Base-by-base conservation (phyloP, 2,888 invertebrate genomes). In the Drepana falcataria region DNA sequence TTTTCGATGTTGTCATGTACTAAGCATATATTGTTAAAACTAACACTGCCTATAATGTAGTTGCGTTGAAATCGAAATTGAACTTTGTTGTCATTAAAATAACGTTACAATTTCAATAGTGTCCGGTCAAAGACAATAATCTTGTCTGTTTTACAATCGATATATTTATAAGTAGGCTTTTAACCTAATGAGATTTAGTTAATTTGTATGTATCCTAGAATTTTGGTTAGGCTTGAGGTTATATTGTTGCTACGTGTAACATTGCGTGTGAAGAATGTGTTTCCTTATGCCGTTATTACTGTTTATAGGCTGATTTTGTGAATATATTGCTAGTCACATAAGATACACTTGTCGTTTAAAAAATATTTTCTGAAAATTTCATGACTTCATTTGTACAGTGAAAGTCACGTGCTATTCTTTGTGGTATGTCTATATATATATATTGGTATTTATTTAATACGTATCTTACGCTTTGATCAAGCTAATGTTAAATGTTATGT, bases 201-300 rank as follows among this genome's bases (percentile, higher is more conserved):
- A 41, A 6, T 7, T 41, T 41, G 5, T 41, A 44, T 44, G 48
- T 48, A 55, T 54, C 44, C 48, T 48, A 35, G 49, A 44, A 48
- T 48, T 55, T 58, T 48, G 59, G 57, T 57, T 33, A 9, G 51
- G 51, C 51, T 37, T 34, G 7, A 7, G 9, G 9, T 7, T 6
- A 9, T 9, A 44, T 9, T 44, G 44, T 44, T 37, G n/a, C n/a
- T n/a, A n/a, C 6, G 9, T 41, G 6, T 9, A 9, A 9, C 44
- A 9, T 44, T 44, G 44, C 44, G 44, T 44, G 6, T 9, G 9
- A 44, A 0, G 2, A 44, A 44, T 44, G 44, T 4, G 9, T 7
- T 2, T 7, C 44, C 44, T 6, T 44, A 1, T 44, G 3, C 4
- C 33, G 21, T 33, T 34, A 9, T 7, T 41, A 40, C 51, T 40